These are phyloP conservation scores for Monodelphis domestica DNA, from an alignment of 2,797 vertebrate genomes.

Conservation along the genomic window DNA sequence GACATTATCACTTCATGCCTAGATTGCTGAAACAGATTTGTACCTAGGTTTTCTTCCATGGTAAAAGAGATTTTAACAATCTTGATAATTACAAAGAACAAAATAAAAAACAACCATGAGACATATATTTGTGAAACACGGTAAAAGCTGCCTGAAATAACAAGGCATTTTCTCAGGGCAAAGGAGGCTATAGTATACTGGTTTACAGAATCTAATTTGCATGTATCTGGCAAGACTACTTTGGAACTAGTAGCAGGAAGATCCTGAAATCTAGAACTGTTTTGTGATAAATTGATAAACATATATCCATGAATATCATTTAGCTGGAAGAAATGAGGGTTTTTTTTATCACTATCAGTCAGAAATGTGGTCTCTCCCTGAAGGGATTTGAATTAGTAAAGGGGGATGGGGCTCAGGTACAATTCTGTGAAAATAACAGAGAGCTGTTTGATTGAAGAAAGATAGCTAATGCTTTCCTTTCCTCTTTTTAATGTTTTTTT, in stretches of 20 bases:
- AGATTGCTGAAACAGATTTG: background rate
- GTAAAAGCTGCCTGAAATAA: background rate
- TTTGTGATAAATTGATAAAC: background rate
- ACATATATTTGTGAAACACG: background rate
- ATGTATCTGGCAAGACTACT: background rate
- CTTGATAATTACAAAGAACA: background rate
- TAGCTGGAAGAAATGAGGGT: background rate
- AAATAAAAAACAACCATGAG: background rate
- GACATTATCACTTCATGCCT: background rate
- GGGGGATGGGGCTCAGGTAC: background rate
- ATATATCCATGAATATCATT: background rate
- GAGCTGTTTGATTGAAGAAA: background rate
- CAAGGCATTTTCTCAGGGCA: background rate
- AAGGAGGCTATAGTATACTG: background rate
- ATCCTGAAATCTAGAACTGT: background rate
- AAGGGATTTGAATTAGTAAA: background rate
- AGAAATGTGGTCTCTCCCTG: background rate
- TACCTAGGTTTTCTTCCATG: background rate
- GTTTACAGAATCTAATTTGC: background rate
- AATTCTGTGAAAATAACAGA: background rate
- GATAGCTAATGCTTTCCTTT: too few relatives aligned
- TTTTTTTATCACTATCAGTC: background rate
- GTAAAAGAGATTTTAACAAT: background rate
- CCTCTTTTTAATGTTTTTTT: too few relatives aligned
- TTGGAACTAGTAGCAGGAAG: background rate